phyloP scores from a whole-genome alignment of 1,140 invertebrate genomes.

The Aricia agestis region DNA sequence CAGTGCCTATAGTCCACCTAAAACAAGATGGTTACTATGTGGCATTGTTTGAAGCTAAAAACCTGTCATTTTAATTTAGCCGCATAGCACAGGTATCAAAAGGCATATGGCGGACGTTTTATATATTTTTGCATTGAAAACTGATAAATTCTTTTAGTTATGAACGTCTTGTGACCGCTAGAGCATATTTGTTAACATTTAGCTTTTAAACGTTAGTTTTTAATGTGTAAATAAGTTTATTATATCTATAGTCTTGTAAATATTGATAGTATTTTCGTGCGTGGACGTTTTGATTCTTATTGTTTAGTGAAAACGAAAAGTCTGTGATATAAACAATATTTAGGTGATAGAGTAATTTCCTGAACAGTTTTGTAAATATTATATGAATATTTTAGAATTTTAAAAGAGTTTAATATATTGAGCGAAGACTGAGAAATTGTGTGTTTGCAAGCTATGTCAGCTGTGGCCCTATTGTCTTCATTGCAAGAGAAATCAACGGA shows the following conservation, averaged over 20 bases:
- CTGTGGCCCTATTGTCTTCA: slow-evolving; percentile 69
- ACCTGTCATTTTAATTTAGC: slow-evolving; percentile 39
- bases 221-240: slow-evolving; percentile 76
- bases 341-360: slow-evolving; percentile 72
- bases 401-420: slow-evolving; percentile 70
- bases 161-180: slow-evolving; percentile 74
- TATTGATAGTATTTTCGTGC: slow-evolving; percentile 74
- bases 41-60: slow-evolving; percentile 17
- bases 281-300: slow-evolving; percentile 76
- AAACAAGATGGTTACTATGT: slow-evolving; percentile 33
- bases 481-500: slow-evolving; percentile 69
- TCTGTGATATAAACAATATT: slow-evolving; percentile 77
- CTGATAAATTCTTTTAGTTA: slow-evolving; percentile 77
- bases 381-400: slow-evolving; percentile 72
- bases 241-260: slow-evolving; percentile 68
- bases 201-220: slow-evolving; percentile 73
- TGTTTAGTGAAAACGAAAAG: slow-evolving; percentile 75
- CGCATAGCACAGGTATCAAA: slow-evolving; percentile 66
- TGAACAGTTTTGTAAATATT: slow-evolving; percentile 73
- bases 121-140: slow-evolving; percentile 77
- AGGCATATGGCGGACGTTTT: slow-evolving; percentile 77
- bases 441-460: slow-evolving; percentile 73
- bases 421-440: slow-evolving; percentile 71
- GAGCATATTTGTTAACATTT: slow-evolving; percentile 72
- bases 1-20: slow-evolving; percentile 59